Evolutionary conservation across 37 sponge, comb jelly and placozoan genomes (phyloP).

Genomic region (Mnemiopsis leidyi): DNA sequence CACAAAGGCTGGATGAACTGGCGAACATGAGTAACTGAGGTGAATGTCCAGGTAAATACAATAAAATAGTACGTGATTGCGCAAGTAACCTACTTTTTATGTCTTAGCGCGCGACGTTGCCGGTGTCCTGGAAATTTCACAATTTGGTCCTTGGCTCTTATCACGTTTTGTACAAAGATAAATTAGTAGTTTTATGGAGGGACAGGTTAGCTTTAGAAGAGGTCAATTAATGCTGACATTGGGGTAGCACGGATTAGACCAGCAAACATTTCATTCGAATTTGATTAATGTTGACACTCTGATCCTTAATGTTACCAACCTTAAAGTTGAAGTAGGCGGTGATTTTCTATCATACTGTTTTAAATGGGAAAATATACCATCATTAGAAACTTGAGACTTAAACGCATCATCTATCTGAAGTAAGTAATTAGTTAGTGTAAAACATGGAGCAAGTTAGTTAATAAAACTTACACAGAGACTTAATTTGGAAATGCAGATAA

Average conservation of each 20-base stretch:
- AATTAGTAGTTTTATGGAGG: too few relatives aligned
- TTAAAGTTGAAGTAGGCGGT: neutral
- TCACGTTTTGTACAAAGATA: neutral
- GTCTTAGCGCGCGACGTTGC: neutral
- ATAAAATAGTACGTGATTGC: neutral
- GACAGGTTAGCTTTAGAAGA: too few relatives aligned
- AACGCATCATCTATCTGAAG: neutral
- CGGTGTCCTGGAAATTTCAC: too few relatives aligned
- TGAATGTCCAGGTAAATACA: neutral
- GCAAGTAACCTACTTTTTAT: neutral
- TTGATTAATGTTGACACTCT: too few relatives aligned
- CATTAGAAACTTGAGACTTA: neutral
- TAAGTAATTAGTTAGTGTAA: neutral
- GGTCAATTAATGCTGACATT: too few relatives aligned
- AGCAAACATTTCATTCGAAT: too few relatives aligned
- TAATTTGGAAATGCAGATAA: too few relatives aligned
- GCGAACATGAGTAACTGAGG: constrained; percentile 41
- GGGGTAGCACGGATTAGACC: too few relatives aligned
- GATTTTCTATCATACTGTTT: constrained; percentile 29
- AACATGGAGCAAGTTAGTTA: too few relatives aligned
- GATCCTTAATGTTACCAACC: neutral
- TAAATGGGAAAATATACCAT: constrained; percentile 18
- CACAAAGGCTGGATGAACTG: constrained; percentile 24
- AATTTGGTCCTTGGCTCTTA: too few relatives aligned
- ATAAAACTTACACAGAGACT: too few relatives aligned